Base-by-base conservation (phyloP, 35 echinoderm and acorn worm genomes). In the Ophiothrix spiculata region DNA sequence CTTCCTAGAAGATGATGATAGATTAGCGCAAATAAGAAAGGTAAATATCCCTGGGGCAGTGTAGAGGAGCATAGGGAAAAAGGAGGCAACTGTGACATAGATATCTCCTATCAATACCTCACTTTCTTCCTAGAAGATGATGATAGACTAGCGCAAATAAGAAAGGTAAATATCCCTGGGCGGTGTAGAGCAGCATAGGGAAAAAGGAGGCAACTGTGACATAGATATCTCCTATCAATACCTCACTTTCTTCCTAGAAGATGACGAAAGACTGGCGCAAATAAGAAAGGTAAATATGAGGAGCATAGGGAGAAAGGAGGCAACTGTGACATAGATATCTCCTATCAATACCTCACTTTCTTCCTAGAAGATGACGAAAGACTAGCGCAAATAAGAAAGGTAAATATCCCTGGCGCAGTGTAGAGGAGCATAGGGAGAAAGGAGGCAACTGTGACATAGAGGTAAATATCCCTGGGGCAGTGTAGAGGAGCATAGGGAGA, bases 401-500 rank as follows among this genome's bases (percentile, higher is more conserved):
- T 69, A 10, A 0, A 21, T 19, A 39, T 16, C 32, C n/a, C n/a
- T n/a, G n/a, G n/a, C n/a, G n/a, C 33, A 88, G 88, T 35, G 91
- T 93, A 25, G 91, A 93, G 41, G 91, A 98, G 56, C 95, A 98
- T 42, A 54, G 95, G 1, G 87, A 93, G 73, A 98, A 93, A 38
- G 95, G 95, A 23, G 95, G 95, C 13, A 93, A 98, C 39, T 98
- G 95, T 88, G 92, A 94, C 21, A 73, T 94, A 34, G 95, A 94
- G n/a, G n/a, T n/a, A n/a, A n/a, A n/a, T n/a, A n/a, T n/a, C n/a
- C n/a, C n/a, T n/a, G n/a, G n/a, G n/a, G n/a, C n/a, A n/a, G n/a
- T n/a, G n/a, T n/a, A n/a, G 91, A 93, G 41, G 91, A 98, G 56
- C 95, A 98, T 42, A 54, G 95, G 1, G 87, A 93, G 73, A 98